A percentile compares a stretch with the other conserved stretches of the same genome.
phyloP scores from a whole-genome alignment of 2,888 invertebrate species.

The Acanthosoma haemorrhoidale region DNA sequence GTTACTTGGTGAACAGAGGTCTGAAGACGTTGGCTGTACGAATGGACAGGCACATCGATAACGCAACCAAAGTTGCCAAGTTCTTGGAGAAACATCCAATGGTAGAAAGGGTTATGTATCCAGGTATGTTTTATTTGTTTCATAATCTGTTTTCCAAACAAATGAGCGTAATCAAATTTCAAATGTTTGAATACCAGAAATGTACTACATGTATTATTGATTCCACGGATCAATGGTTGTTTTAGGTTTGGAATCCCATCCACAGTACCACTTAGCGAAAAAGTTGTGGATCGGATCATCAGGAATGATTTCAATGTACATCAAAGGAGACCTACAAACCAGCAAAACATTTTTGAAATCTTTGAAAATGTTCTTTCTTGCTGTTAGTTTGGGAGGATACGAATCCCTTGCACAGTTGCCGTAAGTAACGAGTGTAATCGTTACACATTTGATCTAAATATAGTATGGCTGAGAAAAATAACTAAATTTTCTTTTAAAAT shows the following conservation, averaged over 20 bases:
- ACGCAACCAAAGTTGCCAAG: conserved; percentile 68
- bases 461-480: no score
- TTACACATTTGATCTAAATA: no score
- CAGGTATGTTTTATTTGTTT: conserved; percentile 51
- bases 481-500: no score
- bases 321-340: conserved; percentile 69
- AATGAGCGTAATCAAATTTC: no score
- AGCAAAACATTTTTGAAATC: conserved; percentile 67
- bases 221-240: neutral
- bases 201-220: no score
- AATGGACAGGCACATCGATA: conserved; percentile 84
- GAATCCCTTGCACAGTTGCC: conserved; percentile 93
- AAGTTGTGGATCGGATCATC: conserved; percentile 82
- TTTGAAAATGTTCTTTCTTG: conserved; percentile 75
- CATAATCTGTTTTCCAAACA: no score
- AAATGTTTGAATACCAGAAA: no score
- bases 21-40: conserved; percentile 87
- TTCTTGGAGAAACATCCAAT: conserved; percentile 75
- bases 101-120: conserved; percentile 77
- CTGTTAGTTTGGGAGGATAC: conserved; percentile 92
- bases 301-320: conserved; percentile 85
- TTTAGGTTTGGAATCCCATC: conserved; percentile 53
- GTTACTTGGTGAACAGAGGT: conserved; percentile 86
- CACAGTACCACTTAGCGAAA: conserved; percentile 72
- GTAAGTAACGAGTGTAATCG: no score